Evolutionary conservation across 2,888 invertebrate species (phyloP).

Genomic region (Bugulina stolonifera): DNA sequence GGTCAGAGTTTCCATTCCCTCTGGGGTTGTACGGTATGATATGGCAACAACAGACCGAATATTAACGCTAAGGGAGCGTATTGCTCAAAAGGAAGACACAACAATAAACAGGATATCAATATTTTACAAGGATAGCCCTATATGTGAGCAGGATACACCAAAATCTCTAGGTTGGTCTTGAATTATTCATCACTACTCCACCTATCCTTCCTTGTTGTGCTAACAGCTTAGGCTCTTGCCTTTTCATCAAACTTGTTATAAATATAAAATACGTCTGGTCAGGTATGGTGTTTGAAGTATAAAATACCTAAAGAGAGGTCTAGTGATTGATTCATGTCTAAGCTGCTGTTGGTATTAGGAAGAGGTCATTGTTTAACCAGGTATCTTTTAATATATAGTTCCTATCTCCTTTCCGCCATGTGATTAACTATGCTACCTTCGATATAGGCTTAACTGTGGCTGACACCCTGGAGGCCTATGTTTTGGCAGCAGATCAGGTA

Average conservation of each 20-base stretch:
- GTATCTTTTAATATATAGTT: no score
- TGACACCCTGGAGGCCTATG: conserved; percentile 4
- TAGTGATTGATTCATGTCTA: no score
- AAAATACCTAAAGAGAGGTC: no score
- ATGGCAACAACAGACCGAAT: neutral
- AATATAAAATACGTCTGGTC: no score
- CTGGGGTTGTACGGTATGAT: neutral
- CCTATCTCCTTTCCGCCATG: no score
- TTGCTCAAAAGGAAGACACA: neutral
- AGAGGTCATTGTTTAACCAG: no score
- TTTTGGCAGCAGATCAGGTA: neutral
- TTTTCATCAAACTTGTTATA: no score
- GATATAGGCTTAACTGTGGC: conserved; percentile 20
- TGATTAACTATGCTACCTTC: no score
- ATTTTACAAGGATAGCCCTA: neutral
- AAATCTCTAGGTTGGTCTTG: neutral
- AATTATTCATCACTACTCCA: neutral
- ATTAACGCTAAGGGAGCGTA: neutral
- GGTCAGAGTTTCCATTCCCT: conserved; percentile 7
- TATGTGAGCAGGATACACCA: neutral
- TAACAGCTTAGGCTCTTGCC: no score
- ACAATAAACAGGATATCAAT: neutral
- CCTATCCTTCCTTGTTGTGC: no score
- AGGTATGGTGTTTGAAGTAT: no score
- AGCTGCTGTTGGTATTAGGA: no score